Base-by-base conservation (phyloP, 2,888 invertebrate species). In the Nowickia ferox region DNA sequence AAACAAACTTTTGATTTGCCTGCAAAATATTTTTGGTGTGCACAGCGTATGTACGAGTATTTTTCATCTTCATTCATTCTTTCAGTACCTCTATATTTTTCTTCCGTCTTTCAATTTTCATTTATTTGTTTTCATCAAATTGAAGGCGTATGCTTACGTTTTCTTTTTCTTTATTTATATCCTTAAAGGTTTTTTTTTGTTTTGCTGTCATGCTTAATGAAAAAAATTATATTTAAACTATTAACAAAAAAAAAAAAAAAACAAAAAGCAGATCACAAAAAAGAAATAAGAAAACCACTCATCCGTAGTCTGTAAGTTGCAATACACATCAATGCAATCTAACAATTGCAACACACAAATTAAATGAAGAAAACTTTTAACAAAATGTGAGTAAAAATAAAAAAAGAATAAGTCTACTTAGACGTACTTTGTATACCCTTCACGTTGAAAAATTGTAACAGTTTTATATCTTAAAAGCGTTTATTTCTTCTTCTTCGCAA, bases 1-100 rank as follows among this genome's bases (percentile, higher is more conserved):
- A 82, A 83, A 83, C 74, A 86, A 82, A 82, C 85, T 86, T 86
- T 82, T 86, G 86, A 86, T 79, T 86, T 83, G 86, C 79, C 83
- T 80, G 86, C 86, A 86, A 71, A 79, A 79, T 83, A 71, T 65
- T 59, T 19, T 1, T 61, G 2, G 3, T 2, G 30, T 6, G 6
- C n/a, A 30, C 11, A 5, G 11, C 22, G 2, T 22, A 2, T 55
- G 30, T 57, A 8, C 30, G 15, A 10, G 17, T n/a, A n/a, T n/a
- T n/a, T n/a, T 42, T 40, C 15, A 38, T 22, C 19, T 66, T 53
- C 22, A 13, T 78, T 66, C 61, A 71, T 22, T 66, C 9, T 51
- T 59, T 42, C 42, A 42, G 74, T 1, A 68, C 44, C n/a, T 3
- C 55, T 51, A 30, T 30, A 30, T 61, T 68, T 38, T 44, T 11